These are phyloP conservation scores for Acestrorhynchus altus DNA, from an alignment of 2,797 vertebrate genomes.

Conservation along the genomic window DNA sequence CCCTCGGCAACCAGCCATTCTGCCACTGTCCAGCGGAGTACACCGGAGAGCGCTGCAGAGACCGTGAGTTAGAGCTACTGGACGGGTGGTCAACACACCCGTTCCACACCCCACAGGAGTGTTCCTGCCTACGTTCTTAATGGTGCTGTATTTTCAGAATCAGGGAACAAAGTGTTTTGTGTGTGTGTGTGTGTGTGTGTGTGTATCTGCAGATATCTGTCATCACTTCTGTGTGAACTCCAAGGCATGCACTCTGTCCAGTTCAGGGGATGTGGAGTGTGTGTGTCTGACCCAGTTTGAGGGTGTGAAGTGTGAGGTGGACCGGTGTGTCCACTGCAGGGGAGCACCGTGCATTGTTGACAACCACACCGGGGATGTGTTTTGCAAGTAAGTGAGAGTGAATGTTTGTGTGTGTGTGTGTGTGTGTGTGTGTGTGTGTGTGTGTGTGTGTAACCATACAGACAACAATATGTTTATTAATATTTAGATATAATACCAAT, in stretches of 20 bases:
- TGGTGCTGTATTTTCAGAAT: too few relatives aligned
- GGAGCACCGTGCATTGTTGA: slow-evolving; percentile 81
- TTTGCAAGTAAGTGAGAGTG: slow-evolving; percentile 84
- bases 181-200: slow-evolving; percentile 1
- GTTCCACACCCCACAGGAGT: too few relatives aligned
- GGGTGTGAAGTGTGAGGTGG: slow-evolving; percentile 83
- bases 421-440: slow-evolving; percentile 11
- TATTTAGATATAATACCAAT: too few relatives aligned
- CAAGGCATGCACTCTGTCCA: slow-evolving; percentile 80
- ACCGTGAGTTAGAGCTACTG: slow-evolving; percentile 75
- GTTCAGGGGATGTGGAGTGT: slow-evolving; percentile 81
- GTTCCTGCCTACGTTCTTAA: too few relatives aligned
- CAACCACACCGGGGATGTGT: slow-evolving; percentile 78
- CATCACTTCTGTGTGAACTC: slow-evolving; percentile 87
- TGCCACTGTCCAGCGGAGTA: slow-evolving; percentile 83
- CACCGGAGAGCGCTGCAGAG: slow-evolving; percentile 83
- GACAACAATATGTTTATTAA: too few relatives aligned
- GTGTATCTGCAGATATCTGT: slow-evolving; percentile 61
- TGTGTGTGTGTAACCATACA: not conserved
- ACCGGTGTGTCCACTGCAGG: slow-evolving; percentile 81
- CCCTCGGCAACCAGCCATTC: slow-evolving; percentile 82
- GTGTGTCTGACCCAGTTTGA: slow-evolving; percentile 82
- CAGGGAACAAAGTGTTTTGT: too few relatives aligned
- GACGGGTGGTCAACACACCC: too few relatives aligned
- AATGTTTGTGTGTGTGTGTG: slow-evolving; percentile 14